Base-by-base conservation (phyloP, 2,888 invertebrate genomes). In the Diploptera punctata region DNA sequence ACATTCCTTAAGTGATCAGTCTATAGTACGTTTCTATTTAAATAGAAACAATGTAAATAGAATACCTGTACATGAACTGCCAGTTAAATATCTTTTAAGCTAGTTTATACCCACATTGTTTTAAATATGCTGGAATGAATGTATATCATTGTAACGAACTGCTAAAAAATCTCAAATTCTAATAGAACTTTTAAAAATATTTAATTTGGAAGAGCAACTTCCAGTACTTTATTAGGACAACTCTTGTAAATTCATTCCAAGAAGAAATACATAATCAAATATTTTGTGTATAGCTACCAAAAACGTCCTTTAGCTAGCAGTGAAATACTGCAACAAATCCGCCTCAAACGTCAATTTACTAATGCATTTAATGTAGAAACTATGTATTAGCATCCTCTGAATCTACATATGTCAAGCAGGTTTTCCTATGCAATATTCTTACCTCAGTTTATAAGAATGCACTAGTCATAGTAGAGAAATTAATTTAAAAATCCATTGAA, bases 281-380 rank as follows among this genome's bases (percentile, higher is more conserved):
- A 57, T 21, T 52, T 3, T 57, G 29, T 57, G 57, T 57, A 57
- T 57, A 57, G 57, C 29, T 57, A 29, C 29, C 57, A 18, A 57
- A 29, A 29, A 57, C 57, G 57, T 57, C 57, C 57, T 57, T 57
- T 29, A 57, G 57, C 26, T 57, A 57, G 57, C n/a, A 57, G 57
- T 16, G n/a, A 31, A 57, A 3, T 57, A 24, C 29, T 1, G 31
- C 57, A 57, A 57, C n/a, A 29, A 57, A 29, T 57, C 57, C 57
- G 57, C 57, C 57, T 57, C 26, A 57, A 57, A 57, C 29, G 57
- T 57, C 57, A 57, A 57, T 57, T 57, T 57, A 29, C 2, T 57
- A 29, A 18, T 57, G 57, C 29, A 57, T 57, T 57, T 29, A 13
- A n/a, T 57, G 31, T 57, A 57, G 4, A 57, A 29, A 57, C 24